These are phyloP conservation scores for Gallinago jamesoni DNA, from an alignment of 2,113 vertebrate species.

Conservation along the genomic window DNA sequence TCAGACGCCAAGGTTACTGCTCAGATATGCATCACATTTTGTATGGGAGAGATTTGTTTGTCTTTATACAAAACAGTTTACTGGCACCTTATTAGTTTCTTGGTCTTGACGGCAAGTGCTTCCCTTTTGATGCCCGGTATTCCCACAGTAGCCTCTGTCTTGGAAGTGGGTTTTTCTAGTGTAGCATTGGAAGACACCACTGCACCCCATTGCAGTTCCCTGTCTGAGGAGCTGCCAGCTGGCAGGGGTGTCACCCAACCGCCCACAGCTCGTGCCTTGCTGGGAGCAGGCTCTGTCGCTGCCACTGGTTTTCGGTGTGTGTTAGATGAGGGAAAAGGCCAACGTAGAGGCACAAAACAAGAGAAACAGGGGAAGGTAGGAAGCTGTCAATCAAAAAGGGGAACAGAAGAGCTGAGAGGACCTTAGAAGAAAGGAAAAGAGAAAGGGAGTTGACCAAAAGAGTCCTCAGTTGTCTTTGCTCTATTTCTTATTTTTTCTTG, in stretches of 20 bases:
- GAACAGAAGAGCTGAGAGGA: not conserved
- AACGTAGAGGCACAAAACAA: not conserved
- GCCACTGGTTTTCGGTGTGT: not conserved
- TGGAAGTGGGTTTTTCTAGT: not conserved
- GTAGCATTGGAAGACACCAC: not conserved
- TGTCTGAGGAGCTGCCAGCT: not conserved
- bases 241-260: not conserved
- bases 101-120: not conserved
- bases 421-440: not conserved
- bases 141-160: not conserved
- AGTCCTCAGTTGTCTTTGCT: not conserved
- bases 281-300: not conserved
- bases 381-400: not conserved
- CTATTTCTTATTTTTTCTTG: not conserved
- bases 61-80: not conserved
- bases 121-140: not conserved
- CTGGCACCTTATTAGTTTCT: not conserved
- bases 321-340: not conserved
- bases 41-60: not conserved
- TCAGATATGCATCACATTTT: not conserved
- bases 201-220: not conserved
- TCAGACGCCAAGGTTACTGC: not conserved
- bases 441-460: not conserved
- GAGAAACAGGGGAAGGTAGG: not conserved
- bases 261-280: not conserved